Percentiles rank a stretch among this genome's conserved stretches.
Conservation (phyloP, 2,113 vertebrate species). For the Forbesichthys papilliferus region DNA sequence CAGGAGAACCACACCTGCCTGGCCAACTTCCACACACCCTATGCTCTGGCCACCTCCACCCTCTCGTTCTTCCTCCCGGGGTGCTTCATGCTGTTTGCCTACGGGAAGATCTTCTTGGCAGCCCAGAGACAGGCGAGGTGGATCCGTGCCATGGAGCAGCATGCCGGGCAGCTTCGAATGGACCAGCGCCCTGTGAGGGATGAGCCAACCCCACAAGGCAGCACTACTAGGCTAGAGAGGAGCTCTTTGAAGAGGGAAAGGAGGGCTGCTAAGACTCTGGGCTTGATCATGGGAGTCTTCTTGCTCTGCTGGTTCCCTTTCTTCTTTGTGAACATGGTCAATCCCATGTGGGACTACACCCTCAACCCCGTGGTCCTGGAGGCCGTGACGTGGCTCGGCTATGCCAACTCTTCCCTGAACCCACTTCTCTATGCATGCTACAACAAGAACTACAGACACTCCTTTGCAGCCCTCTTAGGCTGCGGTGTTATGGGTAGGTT, state of each 20-base stretch:
- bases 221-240: neutral
- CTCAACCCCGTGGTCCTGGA: slow-evolving; percentile 37
- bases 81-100: slow-evolving; percentile 29
- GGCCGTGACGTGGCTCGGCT: slow-evolving; percentile 56
- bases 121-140: slow-evolving; percentile 29
- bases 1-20: slow-evolving; percentile 1
- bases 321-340: slow-evolving; percentile 45
- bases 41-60: slow-evolving; percentile 8
- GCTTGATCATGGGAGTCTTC: slow-evolving; percentile 56
- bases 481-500: neutral
- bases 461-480: slow-evolving; percentile 36
- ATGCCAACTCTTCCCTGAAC: slow-evolving; percentile 65
- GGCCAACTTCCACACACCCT: neutral
- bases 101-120: slow-evolving; percentile 26
- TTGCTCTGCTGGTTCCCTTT: slow-evolving; percentile 66
- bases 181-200: neutral
- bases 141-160: slow-evolving; percentile 25
- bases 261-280: slow-evolving; percentile 53
- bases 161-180: neutral
- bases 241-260: slow-evolving; percentile 39
- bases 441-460: slow-evolving; percentile 48
- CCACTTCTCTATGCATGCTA: slow-evolving; percentile 58
- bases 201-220: neutral
- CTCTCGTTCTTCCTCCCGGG: slow-evolving; percentile 29
- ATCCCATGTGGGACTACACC: slow-evolving; percentile 41